phyloP scores from a whole-genome alignment of 2,797 vertebrate species.

The Coendou prehensilis region DNA sequence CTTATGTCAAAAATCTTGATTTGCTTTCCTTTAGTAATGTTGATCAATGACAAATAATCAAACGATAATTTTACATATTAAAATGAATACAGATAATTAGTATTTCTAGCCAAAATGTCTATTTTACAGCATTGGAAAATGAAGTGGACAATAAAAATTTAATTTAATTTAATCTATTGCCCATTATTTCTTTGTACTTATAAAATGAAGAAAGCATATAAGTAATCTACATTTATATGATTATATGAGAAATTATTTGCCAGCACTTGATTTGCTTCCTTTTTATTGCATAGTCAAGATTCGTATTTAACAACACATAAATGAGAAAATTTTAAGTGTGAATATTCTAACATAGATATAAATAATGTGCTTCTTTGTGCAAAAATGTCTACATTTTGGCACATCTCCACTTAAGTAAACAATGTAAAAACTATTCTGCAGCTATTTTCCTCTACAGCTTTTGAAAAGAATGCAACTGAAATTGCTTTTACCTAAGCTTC shows the following conservation, averaged over 20 bases:
- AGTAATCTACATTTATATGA: background rate
- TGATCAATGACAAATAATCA: constrained; percentile 44
- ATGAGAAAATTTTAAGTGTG: constrained; percentile 54
- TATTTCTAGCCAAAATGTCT: background rate
- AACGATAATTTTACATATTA: background rate
- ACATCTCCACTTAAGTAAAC: background rate
- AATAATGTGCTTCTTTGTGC: background rate
- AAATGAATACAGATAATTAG: constrained; percentile 1
- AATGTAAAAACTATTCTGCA: constrained; percentile 27
- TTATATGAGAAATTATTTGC: background rate
- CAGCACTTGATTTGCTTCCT: background rate
- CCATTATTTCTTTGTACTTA: constrained; percentile 20
- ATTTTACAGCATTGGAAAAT: constrained; percentile 24
- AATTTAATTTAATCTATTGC: constrained; percentile 10
- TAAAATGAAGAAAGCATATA: background rate
- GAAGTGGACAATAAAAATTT: constrained; percentile 7
- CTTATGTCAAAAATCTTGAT: constrained; percentile 50
- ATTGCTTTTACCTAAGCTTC: constrained; percentile 75
- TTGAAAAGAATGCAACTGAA: constrained; percentile 66
- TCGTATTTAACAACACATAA: constrained; percentile 56
- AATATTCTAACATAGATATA: background rate
- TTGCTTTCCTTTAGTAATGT: constrained; percentile 70
- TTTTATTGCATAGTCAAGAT: background rate
- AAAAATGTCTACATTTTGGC: constrained; percentile 26
- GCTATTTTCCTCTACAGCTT: constrained; percentile 67